These are phyloP conservation scores for Tipula lateralis DNA, from an alignment of 2,888 invertebrate genomes.

Conservation along the genomic window DNA sequence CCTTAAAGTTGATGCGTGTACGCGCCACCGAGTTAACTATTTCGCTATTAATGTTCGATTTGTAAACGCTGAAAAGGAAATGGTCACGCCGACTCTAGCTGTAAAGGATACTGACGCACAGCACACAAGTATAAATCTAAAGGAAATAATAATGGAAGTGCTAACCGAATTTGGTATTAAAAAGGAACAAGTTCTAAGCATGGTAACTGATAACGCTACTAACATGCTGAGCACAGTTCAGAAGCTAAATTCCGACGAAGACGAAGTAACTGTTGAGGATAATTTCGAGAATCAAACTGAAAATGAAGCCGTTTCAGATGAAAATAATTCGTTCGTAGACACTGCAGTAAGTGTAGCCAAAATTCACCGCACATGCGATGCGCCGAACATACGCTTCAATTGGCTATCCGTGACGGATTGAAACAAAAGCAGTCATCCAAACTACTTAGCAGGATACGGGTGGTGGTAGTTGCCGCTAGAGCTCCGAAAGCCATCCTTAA, in stretches of 20 bases:
- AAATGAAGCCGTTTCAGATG: not conserved
- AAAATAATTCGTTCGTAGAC: too few relatives aligned
- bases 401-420: slow-evolving; percentile 25
- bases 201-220: not conserved
- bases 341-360: not conserved
- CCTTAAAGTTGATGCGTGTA: slow-evolving; percentile 26
- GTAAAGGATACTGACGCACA: slow-evolving; percentile 26
- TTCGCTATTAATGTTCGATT: slow-evolving; percentile 7
- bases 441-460: too few relatives aligned
- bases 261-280: not conserved
- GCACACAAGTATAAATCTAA: not conserved
- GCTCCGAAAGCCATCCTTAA: not conserved
- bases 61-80: not conserved
- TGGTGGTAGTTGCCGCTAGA: too few relatives aligned
- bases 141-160: not conserved
- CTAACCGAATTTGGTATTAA: not conserved
- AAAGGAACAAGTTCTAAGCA: not conserved
- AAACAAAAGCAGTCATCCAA: too few relatives aligned
- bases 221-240: not conserved
- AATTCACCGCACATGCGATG: slow-evolving; percentile 19
- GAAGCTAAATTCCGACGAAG: not conserved
- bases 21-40: slow-evolving; percentile 27
- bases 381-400: slow-evolving; percentile 12
- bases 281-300: not conserved
- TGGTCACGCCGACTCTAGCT: not conserved